These are phyloP conservation scores for Gadopsis bispinosus DNA, from an alignment of 2,797 vertebrate genomes.

Conservation along the genomic window DNA sequence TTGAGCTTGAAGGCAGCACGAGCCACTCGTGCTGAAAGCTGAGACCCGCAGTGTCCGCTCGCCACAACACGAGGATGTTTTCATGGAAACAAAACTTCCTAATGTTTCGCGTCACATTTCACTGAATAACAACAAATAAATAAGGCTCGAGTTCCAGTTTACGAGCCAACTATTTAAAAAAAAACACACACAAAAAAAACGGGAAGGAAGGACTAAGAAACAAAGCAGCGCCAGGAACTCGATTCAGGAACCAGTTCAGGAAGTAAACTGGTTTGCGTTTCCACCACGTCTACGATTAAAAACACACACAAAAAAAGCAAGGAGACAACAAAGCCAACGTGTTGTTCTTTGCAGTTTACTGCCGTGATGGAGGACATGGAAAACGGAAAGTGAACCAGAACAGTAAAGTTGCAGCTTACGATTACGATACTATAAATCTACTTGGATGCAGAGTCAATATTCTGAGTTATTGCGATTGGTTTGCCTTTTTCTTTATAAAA, in stretches of 20 bases:
- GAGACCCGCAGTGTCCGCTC: constrained; percentile 47
- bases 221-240: not conserved
- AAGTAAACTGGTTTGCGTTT: not conserved
- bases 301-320: not conserved
- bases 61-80: constrained; percentile 35
- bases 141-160: not conserved
- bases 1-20: constrained; percentile 31
- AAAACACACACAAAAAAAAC: too few relatives aligned
- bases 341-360: not conserved
- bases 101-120: constrained; percentile 28
- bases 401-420: too few relatives aligned
- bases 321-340: not conserved
- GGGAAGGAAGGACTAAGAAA: not conserved
- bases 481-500: too few relatives aligned
- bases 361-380: not conserved
- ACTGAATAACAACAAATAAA: not conserved
- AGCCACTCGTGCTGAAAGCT: constrained; percentile 51
- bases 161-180: not conserved
- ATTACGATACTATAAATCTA: too few relatives aligned
- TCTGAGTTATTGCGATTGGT: too few relatives aligned
- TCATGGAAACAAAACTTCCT: constrained; percentile 12
- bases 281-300: not conserved
- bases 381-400: not conserved
- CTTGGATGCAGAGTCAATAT: too few relatives aligned
- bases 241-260: constrained; percentile 3